phyloP scores from a whole-genome alignment of 2,888 invertebrate genomes.

The Cepaea hortensis region DNA sequence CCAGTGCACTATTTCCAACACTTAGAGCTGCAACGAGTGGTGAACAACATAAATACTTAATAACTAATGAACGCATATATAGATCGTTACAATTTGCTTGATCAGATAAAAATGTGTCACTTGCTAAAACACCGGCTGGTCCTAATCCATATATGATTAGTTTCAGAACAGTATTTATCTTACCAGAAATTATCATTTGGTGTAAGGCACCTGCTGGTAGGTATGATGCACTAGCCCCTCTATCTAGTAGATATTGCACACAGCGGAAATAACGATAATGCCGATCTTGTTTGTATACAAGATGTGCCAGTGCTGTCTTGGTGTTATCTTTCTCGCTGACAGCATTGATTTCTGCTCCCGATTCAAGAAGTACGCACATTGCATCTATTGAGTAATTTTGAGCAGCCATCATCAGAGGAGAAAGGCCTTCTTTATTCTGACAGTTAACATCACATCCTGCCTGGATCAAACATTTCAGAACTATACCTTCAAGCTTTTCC shows the following conservation, averaged over 20 bases:
- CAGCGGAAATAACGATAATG: background rate
- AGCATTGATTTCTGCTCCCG: constrained; percentile 9
- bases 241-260: background rate
- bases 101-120: no score
- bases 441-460: no score
- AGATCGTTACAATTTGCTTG: no score
- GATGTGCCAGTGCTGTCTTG: constrained; percentile 21
- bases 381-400: no score
- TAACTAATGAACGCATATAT: no score
- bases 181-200: background rate
- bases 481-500: no score
- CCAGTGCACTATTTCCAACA: no score
- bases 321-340: background rate
- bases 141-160: constrained; percentile 9
- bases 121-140: background rate
- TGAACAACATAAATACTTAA: no score
- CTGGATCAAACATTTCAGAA: no score
- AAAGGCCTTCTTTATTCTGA: no score
- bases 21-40: no score
- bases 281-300: background rate
- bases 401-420: no score
- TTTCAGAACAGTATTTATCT: background rate
- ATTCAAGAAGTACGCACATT: background rate
- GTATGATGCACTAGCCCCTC: background rate
- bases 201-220: background rate